Base-by-base conservation (phyloP, 35 echinoderm and acorn worm species). In the Lytechinus variegatus region DNA sequence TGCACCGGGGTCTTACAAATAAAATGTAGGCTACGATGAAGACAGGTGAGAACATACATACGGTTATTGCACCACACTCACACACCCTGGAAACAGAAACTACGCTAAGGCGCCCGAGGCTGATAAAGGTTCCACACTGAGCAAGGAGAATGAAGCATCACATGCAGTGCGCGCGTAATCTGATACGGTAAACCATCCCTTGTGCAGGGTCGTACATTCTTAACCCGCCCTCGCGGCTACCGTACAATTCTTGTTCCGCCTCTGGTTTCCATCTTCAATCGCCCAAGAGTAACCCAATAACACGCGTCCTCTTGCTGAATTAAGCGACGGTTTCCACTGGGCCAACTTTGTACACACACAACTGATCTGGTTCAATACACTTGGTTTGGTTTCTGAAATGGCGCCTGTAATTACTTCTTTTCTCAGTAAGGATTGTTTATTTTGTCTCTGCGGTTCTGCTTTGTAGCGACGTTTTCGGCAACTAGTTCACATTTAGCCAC, bases 181-280 rank as follows among this genome's bases (percentile, higher is more conserved):
- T 93, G 53, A 93, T n/a, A 54, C 55, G 11, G 92, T 93, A 93
- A 57, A 93, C 28, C 4, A 54, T 56, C 92, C 29, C n/a, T 16
- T 10, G 53, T 57, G 92, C 92, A 93, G 53, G 27, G 54, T 57
- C 52, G 5, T 57, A 55, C 55, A 54, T 28, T 54, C 92, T 54
- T 93, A 27, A 53, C 92, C n/a, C 92, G 88, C 54, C 92, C 92
- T 93, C 57, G 54, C 52, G 92, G 92, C 92, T 57, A 93, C 92
- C 54, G 92, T 93, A 93, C 92, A 55, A 93, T 93, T 55, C 55
- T 27, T 93, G n/a, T 93, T 54, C 28, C 54, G 92, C 92, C 92
- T 57, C 27, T 93, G 92, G 92, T 93, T 57, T 53, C 92, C 53
- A 54, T 93, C 92, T 93, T 93, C 92, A 93, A 93, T 93, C 88